Evolutionary conservation across 2,797 vertebrate genomes (phyloP).

Genomic region (Calcarius lapponicus): DNA sequence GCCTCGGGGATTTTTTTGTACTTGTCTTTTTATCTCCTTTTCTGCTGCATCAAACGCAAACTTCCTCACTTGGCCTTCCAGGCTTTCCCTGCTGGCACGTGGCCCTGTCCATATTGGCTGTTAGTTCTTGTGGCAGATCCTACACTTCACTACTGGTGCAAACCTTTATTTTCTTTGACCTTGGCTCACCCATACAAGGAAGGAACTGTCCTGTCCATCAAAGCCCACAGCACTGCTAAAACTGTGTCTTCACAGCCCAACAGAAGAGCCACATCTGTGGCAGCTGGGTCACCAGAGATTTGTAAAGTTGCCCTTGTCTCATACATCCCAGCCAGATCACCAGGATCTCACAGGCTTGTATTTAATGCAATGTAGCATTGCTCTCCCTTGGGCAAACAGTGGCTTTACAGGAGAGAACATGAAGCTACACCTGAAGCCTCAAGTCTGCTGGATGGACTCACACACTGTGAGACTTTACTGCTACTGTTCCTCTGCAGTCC

Average conservation of each 20-base stretch:
- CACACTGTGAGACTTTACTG: not conserved
- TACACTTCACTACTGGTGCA: not conserved
- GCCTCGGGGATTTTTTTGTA: not conserved
- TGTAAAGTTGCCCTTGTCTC: not conserved
- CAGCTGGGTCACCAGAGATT: not conserved
- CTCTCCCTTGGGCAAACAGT: not conserved
- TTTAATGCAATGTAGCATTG: not conserved
- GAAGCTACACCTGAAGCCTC: not conserved
- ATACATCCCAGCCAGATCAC: not conserved
- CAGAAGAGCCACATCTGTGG: not conserved
- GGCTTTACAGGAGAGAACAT: not conserved
- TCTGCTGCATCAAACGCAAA: not conserved
- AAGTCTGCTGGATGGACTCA: not conserved
- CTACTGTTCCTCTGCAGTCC: not conserved
- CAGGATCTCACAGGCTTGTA: not conserved
- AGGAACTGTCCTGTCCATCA: not conserved
- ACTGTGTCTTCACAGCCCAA: not conserved
- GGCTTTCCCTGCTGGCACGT: not conserved
- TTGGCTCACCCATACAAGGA: not conserved
- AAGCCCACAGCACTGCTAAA: not conserved
- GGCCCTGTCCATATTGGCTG: not conserved
- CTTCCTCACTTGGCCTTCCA: not conserved
- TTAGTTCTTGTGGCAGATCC: not conserved
- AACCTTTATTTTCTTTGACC: not conserved
- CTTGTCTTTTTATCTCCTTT: conserved; percentile 17